phyloP scores from a whole-genome alignment of 2,888 invertebrate species.

The Hesperia comma region DNA sequence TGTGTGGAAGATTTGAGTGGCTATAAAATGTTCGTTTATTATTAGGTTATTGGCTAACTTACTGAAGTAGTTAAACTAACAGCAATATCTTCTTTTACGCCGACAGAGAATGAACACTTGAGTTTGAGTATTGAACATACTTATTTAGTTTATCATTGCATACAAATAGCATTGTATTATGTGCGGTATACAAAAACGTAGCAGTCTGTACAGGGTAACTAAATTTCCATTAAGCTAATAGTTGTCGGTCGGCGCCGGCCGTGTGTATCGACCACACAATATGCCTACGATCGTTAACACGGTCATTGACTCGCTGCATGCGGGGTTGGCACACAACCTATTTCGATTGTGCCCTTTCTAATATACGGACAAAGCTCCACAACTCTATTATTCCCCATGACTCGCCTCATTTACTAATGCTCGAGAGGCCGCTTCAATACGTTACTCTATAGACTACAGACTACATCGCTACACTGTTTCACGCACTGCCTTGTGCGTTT shows the following conservation, averaged over 20 bases:
- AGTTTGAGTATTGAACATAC: no score
- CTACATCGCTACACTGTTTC: conserved; percentile 1
- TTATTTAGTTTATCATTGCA: no score
- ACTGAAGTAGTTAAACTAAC: no score
- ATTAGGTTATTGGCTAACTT: no score
- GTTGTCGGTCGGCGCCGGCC: conserved; percentile 4
- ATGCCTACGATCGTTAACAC: conserved; percentile 56
- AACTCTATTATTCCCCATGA: conserved; percentile 44
- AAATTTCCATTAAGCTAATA: not conserved
- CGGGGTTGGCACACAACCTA: conserved; percentile 53
- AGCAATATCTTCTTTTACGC: no score
- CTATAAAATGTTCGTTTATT: no score
- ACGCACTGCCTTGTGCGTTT: conserved; percentile 10
- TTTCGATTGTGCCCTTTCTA: conserved; percentile 57
- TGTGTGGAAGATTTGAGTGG: no score
- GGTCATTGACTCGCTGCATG: conserved; percentile 60
- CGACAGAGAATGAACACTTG: no score
- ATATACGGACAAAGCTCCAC: conserved; percentile 39
- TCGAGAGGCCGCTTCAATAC: conserved; percentile 21
- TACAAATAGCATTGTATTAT: no score
- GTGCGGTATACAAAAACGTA: no score
- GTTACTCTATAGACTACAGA: not conserved
- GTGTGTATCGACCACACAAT: conserved; percentile 46
- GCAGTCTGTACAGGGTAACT: no score
- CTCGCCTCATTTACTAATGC: conserved; percentile 44